phyloP scores from a whole-genome alignment of 1,140 invertebrate genomes.

The Diachasmimorpha longicaudata region DNA sequence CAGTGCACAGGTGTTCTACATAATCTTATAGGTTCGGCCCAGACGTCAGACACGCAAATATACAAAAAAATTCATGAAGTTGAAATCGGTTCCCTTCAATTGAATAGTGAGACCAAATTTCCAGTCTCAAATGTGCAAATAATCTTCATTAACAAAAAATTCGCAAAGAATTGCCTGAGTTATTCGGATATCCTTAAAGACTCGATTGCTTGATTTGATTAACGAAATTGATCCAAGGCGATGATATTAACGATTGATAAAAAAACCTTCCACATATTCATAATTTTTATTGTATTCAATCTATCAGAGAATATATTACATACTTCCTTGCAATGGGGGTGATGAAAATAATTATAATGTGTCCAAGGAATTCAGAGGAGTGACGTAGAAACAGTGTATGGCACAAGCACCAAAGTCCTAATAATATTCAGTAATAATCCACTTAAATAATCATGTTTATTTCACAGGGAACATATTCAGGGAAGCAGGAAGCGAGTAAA shows the following conservation, averaged over 20 bases:
- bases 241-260: neutral
- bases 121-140: too few species aligned
- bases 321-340: neutral
- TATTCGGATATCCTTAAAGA: slow-evolving; percentile 23
- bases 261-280: slow-evolving; percentile 12
- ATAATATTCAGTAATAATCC: neutral
- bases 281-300: neutral
- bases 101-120: too few species aligned
- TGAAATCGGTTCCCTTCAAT: too few species aligned
- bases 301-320: neutral
- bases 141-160: too few species aligned
- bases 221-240: neutral
- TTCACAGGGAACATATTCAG: slow-evolving; percentile 33
- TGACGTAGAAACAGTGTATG: neutral
- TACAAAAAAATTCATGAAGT: too few species aligned
- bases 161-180: too few species aligned
- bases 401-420: slow-evolving; percentile 22
- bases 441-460: slow-evolving; percentile 12
- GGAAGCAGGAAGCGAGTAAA: slow-evolving; percentile 34
- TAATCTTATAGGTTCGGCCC: too few species aligned
- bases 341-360: neutral
- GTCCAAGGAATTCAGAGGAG: neutral
- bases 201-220: slow-evolving; percentile 28
- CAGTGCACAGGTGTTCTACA: too few species aligned
- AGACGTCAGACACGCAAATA: too few species aligned